These are phyloP conservation scores for Drosophila gaucha DNA, from an alignment of 2,888 invertebrate genomes.

Conservation along the genomic window DNA sequence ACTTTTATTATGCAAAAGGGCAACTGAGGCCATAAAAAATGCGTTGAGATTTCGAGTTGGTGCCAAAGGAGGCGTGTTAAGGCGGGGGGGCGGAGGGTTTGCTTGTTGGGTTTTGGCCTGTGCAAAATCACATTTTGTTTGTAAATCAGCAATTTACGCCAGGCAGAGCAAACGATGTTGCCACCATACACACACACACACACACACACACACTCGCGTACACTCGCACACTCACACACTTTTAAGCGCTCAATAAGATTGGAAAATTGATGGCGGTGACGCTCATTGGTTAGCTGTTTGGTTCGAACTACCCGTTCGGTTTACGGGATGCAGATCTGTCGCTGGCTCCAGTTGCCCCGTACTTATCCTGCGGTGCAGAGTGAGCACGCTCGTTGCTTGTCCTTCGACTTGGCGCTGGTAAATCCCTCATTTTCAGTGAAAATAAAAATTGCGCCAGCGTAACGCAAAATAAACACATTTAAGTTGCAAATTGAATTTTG, in stretches of 20 bases:
- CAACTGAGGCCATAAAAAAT: constrained; percentile 60
- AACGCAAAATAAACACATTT: constrained; percentile 84
- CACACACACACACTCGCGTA: constrained; percentile 20
- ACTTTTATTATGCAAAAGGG: constrained; percentile 71
- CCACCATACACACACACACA: constrained; percentile 26
- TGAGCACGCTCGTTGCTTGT: constrained; percentile 1
- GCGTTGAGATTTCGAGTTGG: constrained; percentile 3
- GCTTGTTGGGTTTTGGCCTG: constrained; percentile 29
- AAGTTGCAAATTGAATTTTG: constrained; percentile 84
- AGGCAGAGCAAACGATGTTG: constrained; percentile 56
- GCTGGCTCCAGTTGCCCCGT: constrained; percentile 3
- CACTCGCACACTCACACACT: constrained; percentile 30
- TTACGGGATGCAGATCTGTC: constrained; percentile 8
- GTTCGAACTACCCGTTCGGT: constrained; percentile 40
- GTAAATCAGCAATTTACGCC: constrained; percentile 80
- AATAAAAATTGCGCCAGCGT: constrained; percentile 79
- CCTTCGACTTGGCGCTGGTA: constrained; percentile 40
- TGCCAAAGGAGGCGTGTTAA: no score
- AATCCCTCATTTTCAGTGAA: constrained; percentile 80
- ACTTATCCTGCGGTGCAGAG: constrained; percentile 14
- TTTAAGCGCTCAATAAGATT: constrained; percentile 82
- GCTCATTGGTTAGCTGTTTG: constrained; percentile 55
- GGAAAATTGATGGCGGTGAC: constrained; percentile 79
- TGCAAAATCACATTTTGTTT: constrained; percentile 78
- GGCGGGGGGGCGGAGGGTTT: not conserved